Percentiles rank a stretch among this genome's conserved stretches.
These are phyloP conservation scores for Taphrorychus bicolor DNA, from an alignment of 2,888 invertebrate genomes.

Conservation along the genomic window DNA sequence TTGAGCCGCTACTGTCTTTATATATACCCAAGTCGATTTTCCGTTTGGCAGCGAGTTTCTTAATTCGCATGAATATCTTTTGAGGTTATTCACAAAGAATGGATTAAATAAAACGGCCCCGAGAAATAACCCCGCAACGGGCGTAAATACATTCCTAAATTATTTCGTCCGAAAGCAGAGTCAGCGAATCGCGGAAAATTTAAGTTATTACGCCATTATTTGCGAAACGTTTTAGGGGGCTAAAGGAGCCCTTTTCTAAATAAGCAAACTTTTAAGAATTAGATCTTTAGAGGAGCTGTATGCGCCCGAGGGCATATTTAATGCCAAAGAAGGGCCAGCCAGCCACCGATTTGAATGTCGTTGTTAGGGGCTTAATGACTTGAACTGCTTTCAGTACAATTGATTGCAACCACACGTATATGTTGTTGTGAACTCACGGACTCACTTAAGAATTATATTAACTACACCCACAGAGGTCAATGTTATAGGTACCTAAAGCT, in stretches of 20 bases:
- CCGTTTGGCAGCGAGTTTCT: slow-evolving; percentile 33
- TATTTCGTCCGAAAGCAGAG: slow-evolving; percentile 26
- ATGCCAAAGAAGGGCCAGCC: too few species aligned
- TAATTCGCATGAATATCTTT: slow-evolving; percentile 42
- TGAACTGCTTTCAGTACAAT: too few species aligned
- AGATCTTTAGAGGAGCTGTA: slow-evolving; percentile 10
- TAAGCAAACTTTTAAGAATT: slow-evolving; percentile 27
- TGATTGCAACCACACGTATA: too few species aligned
- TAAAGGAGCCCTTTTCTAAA: slow-evolving; percentile 15
- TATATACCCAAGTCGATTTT: slow-evolving; percentile 15
- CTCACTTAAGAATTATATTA: too few species aligned
- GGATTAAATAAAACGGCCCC: slow-evolving; percentile 41
- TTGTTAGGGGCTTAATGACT: too few species aligned
- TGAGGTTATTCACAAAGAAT: slow-evolving; percentile 36
- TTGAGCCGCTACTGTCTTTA: background rate
- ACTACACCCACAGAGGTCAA: too few species aligned
- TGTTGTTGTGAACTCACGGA: too few species aligned
- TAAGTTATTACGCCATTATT: slow-evolving; percentile 47
- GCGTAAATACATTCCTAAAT: slow-evolving; percentile 38
- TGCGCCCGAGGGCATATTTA: too few species aligned
- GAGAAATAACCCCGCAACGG: slow-evolving; percentile 27
- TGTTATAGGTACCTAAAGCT: too few species aligned
- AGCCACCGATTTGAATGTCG: too few species aligned
- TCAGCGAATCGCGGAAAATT: slow-evolving; percentile 42
- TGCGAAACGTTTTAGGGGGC: slow-evolving; percentile 33